Conservation (phyloP, 2,888 invertebrate genomes). For the Teinopalpus imperialis region DNA sequence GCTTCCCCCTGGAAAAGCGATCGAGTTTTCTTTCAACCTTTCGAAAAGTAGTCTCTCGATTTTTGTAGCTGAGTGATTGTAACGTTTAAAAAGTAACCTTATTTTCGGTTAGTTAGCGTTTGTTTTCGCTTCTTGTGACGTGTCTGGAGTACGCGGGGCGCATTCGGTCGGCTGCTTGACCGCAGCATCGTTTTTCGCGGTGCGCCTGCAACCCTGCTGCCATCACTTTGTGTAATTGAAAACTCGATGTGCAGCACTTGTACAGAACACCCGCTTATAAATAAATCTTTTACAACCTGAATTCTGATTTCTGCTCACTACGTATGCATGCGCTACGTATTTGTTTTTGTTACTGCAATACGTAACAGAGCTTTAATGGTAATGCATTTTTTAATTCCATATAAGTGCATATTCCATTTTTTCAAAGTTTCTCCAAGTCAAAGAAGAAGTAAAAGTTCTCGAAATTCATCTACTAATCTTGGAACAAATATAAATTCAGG, state of each 20-base stretch:
- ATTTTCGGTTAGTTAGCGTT: constrained; percentile 53
- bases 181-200: constrained; percentile 70
- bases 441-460: no score
- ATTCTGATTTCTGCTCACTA: constrained; percentile 30
- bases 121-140: constrained; percentile 44
- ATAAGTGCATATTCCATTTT: no score
- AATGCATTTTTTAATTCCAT: not conserved
- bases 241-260: constrained; percentile 78
- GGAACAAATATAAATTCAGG: no score
- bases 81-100: constrained; percentile 57
- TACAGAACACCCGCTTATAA: constrained; percentile 66
- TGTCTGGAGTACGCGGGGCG: constrained; percentile 53
- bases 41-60: constrained; percentile 70
- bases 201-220: constrained; percentile 60
- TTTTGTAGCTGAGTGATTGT: constrained; percentile 43
- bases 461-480: no score
- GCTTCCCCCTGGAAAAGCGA: constrained; percentile 79
- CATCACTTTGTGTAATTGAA: constrained; percentile 81
- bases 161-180: constrained; percentile 69
- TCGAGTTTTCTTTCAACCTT: constrained; percentile 79
- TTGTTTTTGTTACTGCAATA: constrained; percentile 13
- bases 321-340: constrained; percentile 18
- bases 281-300: constrained; percentile 58
- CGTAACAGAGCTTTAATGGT: not conserved
- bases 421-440: no score